phyloP scores from a whole-genome alignment of 2,113 vertebrate genomes.

The Eublepharis macularius region DNA sequence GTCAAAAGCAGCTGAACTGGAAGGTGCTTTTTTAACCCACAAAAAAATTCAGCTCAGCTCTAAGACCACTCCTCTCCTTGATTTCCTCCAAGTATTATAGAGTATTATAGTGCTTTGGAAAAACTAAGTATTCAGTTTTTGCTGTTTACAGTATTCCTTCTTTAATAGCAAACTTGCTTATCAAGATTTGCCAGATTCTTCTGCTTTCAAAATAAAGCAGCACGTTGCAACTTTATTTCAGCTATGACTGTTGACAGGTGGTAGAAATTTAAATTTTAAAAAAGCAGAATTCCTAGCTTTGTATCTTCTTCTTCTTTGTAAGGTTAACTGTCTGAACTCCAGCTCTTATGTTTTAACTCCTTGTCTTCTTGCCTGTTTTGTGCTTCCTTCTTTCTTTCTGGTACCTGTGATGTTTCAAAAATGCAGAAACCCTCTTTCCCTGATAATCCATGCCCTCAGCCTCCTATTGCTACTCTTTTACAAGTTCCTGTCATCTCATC shows the following conservation, averaged over 20 bases:
- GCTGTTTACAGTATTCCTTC: not conserved
- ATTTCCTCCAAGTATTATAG: too few relatives aligned
- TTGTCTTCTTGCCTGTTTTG: conserved; percentile 48
- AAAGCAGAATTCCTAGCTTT: conserved; percentile 43
- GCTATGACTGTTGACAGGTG: conserved; percentile 48
- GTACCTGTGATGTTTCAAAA: conserved; percentile 29
- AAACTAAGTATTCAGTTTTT: not conserved
- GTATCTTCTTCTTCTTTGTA: conserved; percentile 50
- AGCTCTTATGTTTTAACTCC: conserved; percentile 42
- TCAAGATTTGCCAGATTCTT: not conserved
- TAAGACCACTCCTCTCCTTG: too few relatives aligned
- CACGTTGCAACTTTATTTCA: conserved; percentile 60
- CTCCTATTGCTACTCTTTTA: conserved; percentile 42
- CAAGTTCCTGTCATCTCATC: conserved; percentile 20
- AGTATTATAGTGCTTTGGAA: not conserved
- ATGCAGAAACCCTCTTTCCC: conserved; percentile 37
- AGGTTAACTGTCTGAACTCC: conserved; percentile 54
- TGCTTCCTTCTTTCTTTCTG: conserved; percentile 52
- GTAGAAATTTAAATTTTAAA: conserved; percentile 17
- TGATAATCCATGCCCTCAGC: conserved; percentile 55
- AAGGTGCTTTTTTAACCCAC: not conserved
- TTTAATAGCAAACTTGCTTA: not conserved
- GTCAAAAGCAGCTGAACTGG: not conserved
- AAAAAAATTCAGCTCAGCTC: not conserved
- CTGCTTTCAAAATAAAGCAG: not conserved